Conservation (phyloP, 2,797 vertebrate species). For the Benthosema pterotum region DNA sequence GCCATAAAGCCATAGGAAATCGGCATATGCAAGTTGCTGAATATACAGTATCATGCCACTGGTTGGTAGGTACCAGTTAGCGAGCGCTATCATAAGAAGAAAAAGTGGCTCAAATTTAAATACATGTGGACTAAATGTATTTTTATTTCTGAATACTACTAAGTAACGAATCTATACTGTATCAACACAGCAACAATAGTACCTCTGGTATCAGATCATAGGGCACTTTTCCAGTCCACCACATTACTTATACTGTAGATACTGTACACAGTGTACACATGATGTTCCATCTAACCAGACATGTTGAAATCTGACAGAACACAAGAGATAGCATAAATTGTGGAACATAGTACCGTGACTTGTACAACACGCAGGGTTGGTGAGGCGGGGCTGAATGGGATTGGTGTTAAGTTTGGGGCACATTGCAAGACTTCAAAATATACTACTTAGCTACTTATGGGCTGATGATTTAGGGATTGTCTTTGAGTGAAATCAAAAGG, state of each 20-base stretch:
- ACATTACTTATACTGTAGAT: neutral
- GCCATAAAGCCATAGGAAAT: neutral
- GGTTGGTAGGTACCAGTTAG: slow-evolving; percentile 13
- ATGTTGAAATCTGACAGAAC: slow-evolving; percentile 11
- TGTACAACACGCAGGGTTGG: slow-evolving; percentile 55
- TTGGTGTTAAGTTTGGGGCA: slow-evolving; percentile 13
- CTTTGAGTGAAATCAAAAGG: slow-evolving; percentile 10
- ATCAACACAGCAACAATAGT: neutral
- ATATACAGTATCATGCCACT: slow-evolving; percentile 5
- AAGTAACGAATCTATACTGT: neutral
- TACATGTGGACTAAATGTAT: neutral
- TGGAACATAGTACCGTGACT: slow-evolving; percentile 21
- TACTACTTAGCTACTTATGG: slow-evolving; percentile 14
- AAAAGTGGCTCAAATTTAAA: slow-evolving; percentile 6
- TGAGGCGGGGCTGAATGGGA: slow-evolving; percentile 18
- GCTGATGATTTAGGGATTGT: neutral
- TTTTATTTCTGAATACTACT: neutral
- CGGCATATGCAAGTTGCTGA: slow-evolving; percentile 5
- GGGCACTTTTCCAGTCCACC: slow-evolving; percentile 1
- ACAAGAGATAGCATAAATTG: too few species aligned
- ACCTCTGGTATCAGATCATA: neutral
- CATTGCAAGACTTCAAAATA: slow-evolving; percentile 16
- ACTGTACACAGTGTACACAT: neutral
- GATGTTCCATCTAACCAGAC: neutral
- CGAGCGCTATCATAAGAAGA: neutral